Base-by-base conservation (phyloP, 2,888 invertebrate genomes). In the Cosmopolites sordidus region DNA sequence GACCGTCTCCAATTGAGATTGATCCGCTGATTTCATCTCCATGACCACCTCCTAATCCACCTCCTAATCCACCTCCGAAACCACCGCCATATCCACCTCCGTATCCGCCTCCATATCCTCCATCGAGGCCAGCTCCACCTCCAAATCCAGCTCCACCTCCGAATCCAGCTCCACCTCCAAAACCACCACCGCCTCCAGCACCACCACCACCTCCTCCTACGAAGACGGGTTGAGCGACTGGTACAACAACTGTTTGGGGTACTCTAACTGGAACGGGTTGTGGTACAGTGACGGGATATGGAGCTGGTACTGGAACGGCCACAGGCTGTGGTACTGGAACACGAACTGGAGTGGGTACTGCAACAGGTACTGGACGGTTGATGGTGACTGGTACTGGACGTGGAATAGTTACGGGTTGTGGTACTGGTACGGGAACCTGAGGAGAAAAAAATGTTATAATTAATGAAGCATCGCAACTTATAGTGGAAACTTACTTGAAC, bases 251-350 rank as follows among this genome's bases (percentile, higher is more conserved):
- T 18, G 63, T 64, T 62, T 68, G 65, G 39, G 65, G 65, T 55
- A 76, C 66, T 33, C 62, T 47, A 48, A 75, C 69, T 33, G 75
- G 74, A 1, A 78, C 75, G 0, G 79, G 79, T 48, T 79, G 79
- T 9, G 80, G 74, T 0, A 80, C 75, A 0, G 78, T 76, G 18
- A 79, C 79, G 2, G 80, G 77, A 50, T 78, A 78, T 1, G 81
- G 80, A 54, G 80, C 73, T 42, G 81, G 78, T 0, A 81, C 73
- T 1, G 73, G 72, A 6, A 79, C 72, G 1, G 73, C 62, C 15
- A 75, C 73, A 0, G 77, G 74, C 39, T 75, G 70, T 0, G 75
- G 73, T 2, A 71, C 70, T 46, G 74, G 68, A 6, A 74, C 74
- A 1, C 75, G 78, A 0, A 80, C 77, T 0, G 77, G 76, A 0